Base-by-base conservation (phyloP, 2,888 invertebrate genomes). In the Rhogogaster chlorosoma region DNA sequence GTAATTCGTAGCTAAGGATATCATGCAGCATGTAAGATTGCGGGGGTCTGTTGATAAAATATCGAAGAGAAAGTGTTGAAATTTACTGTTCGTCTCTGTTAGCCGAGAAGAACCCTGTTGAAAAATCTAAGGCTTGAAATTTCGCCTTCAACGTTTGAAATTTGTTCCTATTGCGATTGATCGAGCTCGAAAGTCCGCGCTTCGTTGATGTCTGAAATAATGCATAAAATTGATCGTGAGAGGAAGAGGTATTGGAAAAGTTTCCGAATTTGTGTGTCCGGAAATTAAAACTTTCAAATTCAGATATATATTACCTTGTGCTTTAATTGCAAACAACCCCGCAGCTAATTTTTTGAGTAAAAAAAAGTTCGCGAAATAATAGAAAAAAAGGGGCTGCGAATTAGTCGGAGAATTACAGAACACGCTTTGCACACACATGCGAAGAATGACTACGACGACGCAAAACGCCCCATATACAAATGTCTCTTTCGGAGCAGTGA, bases 171-270 rank as follows among this genome's bases (percentile, higher is more conserved):
- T 61, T 10, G 61, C 7, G 26, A 67, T 67, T 67, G 15, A 67
- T 67, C 7, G 18, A 7, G 18, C 29, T 67, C 3, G 26, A 6
- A 67, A 67, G 6, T 67, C 32, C 22, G 73, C 10, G 12, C 38
- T 0, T 4, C 22, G 18, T 36, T 26, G 18, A 15, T 7, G 36
- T 38, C 1, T 26, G 22, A 18, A 36, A 61, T 32, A 26, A 15
- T 57, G 15, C 22, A 61, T 80, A 15, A 15, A 38, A 26, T 18
- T 22, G n/a, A 49, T 3, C 3, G 53, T 29, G 26, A 9, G 36
- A 10, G 32, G n/a, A 80, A 42, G 80, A 38, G 38, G 26, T 80
- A 80, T 80, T 61, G 61, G 10, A 38, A 61, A 42, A 80, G 80
- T 80, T 80, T 61, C 7, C 38, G 57, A 36, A 38, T 57, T 4